These are phyloP conservation scores for Oncorhynchus gorbuscha DNA, from an alignment of 2,113 vertebrate species.

Conservation along the genomic window DNA sequence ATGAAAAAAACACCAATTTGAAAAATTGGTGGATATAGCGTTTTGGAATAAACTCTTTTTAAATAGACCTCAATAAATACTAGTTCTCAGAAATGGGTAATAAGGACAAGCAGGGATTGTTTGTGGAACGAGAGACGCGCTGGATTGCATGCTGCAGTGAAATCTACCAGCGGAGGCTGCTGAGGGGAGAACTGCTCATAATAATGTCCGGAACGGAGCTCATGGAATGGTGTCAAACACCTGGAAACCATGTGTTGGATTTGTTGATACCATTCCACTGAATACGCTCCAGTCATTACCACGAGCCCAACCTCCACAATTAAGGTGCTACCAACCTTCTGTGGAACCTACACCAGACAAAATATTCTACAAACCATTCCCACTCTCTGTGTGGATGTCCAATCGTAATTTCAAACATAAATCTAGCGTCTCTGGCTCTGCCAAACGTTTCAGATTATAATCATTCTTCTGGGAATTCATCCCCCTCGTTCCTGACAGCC, in stretches of 20 bases:
- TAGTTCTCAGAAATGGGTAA: background rate
- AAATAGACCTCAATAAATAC: background rate
- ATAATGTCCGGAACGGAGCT: no score
- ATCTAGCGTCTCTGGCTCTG: slow-evolving; percentile 19
- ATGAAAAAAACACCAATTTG: no score
- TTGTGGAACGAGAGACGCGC: background rate
- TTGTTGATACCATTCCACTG: no score
- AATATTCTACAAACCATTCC: slow-evolving; percentile 7
- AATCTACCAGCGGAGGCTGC: no score
- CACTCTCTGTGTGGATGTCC: background rate
- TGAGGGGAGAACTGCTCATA: no score
- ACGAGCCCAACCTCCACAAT: no score
- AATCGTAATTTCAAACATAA: slow-evolving; percentile 26
- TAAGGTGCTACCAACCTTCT: background rate
- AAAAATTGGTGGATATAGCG: no score
- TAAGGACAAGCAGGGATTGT: slow-evolving; percentile 4
- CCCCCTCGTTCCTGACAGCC: slow-evolving; percentile 9
- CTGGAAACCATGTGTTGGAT: no score
- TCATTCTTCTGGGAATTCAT: slow-evolving; percentile 24
- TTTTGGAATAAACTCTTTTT: no score
- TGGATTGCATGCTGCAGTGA: no score
- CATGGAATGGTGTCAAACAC: no score
- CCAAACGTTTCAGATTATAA: slow-evolving; percentile 30
- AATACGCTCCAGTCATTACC: no score
- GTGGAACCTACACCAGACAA: slow-evolving; percentile 2